These are phyloP conservation scores for Epirrhoe tristata DNA, from an alignment of 2,888 invertebrate genomes.

Conservation along the genomic window DNA sequence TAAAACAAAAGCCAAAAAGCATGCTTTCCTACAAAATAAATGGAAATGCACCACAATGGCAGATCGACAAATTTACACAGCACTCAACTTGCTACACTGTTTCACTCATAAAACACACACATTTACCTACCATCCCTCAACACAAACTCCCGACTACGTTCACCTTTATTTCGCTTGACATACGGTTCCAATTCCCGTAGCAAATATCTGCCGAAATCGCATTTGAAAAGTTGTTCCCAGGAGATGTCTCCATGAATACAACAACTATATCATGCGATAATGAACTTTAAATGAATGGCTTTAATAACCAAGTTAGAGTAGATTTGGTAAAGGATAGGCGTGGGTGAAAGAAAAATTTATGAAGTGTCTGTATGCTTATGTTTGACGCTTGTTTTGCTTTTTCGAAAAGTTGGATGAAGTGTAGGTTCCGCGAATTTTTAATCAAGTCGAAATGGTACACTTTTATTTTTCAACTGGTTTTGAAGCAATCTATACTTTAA, in stretches of 20 bases:
- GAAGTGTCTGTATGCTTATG: slow-evolving; percentile 72
- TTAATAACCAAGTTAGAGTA: slow-evolving; percentile 55
- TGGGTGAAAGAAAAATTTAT: slow-evolving; percentile 66
- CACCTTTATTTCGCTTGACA: slow-evolving; percentile 31
- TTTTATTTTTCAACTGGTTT: slow-evolving; percentile 4
- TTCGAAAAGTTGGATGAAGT: slow-evolving; percentile 11
- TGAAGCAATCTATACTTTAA: not conserved
- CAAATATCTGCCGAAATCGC: slow-evolving; percentile 27
- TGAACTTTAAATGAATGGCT: slow-evolving; percentile 61
- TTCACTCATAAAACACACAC: slow-evolving; percentile 66
- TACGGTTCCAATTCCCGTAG: slow-evolving; percentile 44
- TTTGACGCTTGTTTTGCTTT: slow-evolving; percentile 29
- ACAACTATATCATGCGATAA: slow-evolving; percentile 68
- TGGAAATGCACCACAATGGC: slow-evolving; percentile 70
- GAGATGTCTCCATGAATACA: slow-evolving; percentile 54
- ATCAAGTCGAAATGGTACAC: slow-evolving; percentile 7
- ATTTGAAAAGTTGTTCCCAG: slow-evolving; percentile 49
- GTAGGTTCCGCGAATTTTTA: slow-evolving; percentile 18
- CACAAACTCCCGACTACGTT: slow-evolving; percentile 42
- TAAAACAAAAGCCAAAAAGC: slow-evolving; percentile 69
- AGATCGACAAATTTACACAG: slow-evolving; percentile 80
- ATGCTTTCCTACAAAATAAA: slow-evolving; percentile 66
- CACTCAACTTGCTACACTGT: slow-evolving; percentile 78
- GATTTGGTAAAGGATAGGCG: slow-evolving; percentile 48
- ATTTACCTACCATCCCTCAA: slow-evolving; percentile 32